phyloP scores from a whole-genome alignment of 2,888 invertebrate species.

The Noctua janthe region DNA sequence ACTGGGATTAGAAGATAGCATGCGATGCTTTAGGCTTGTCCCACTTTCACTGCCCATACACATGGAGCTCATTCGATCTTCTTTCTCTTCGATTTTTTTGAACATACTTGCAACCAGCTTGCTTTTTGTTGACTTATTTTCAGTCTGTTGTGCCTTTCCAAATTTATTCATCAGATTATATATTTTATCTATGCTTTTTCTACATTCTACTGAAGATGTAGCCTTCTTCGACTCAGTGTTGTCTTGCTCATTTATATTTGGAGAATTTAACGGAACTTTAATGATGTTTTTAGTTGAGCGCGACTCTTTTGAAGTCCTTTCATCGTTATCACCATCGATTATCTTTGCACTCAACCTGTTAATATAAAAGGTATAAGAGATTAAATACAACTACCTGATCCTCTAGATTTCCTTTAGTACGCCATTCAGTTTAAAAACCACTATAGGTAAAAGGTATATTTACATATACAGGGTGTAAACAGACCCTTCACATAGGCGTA shows the following conservation, averaged over 20 bases:
- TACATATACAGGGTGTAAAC: too few species aligned
- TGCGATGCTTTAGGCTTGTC: slow-evolving; percentile 80
- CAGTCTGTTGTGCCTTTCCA: slow-evolving; percentile 66
- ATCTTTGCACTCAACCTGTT: slow-evolving; percentile 31
- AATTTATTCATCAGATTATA: slow-evolving; percentile 82
- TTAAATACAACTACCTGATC: not conserved
- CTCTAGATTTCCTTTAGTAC: not conserved
- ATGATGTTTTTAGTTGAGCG: slow-evolving; percentile 48
- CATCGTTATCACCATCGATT: slow-evolving; percentile 25
- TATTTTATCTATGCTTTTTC: slow-evolving; percentile 85
- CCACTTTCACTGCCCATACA: slow-evolving; percentile 80
- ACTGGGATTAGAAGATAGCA: slow-evolving; percentile 77
- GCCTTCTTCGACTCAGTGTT: slow-evolving; percentile 66
- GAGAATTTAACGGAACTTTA: slow-evolving; percentile 67
- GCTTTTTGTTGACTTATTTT: slow-evolving; percentile 60
- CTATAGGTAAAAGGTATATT: not conserved
- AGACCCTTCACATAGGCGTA: too few species aligned
- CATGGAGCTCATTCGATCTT: slow-evolving; percentile 64
- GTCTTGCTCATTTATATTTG: slow-evolving; percentile 50
- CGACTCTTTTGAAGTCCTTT: slow-evolving; percentile 24
- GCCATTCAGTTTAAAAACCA: not conserved
- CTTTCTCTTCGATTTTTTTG: slow-evolving; percentile 52
- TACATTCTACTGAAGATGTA: slow-evolving; percentile 76
- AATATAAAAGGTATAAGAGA: not conserved
- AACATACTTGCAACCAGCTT: slow-evolving; percentile 48